These are phyloP conservation scores for Drosophila parvula DNA, from an alignment of 1,140 invertebrate genomes.

Conservation along the genomic window DNA sequence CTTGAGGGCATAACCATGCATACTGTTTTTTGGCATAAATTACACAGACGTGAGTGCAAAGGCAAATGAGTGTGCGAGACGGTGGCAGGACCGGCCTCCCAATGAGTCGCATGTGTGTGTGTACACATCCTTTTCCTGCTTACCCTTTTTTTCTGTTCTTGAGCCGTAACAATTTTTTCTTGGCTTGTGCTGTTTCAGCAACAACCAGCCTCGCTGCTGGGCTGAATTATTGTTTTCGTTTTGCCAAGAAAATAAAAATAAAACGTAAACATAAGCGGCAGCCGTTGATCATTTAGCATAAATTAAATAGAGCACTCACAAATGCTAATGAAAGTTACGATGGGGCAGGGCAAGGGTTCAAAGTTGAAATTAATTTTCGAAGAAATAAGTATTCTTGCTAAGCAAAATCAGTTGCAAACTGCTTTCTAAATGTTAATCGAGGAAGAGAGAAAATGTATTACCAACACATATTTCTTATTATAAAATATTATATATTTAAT, in stretches of 20 bases:
- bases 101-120: constrained; percentile 40
- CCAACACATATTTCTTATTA: too few relatives aligned
- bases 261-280: constrained; percentile 71
- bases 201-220: constrained; percentile 5
- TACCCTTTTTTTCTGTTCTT: constrained; percentile 58
- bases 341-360: constrained; percentile 7
- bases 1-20: constrained; percentile 22
- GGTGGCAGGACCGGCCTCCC: constrained; percentile 10
- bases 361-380: background rate
- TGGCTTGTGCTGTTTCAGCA: constrained; percentile 53
- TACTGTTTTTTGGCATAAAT: constrained; percentile 75
- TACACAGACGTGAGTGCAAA: constrained; percentile 74
- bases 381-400: too few relatives aligned
- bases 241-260: constrained; percentile 76
- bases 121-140: constrained; percentile 74
- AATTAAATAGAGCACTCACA: constrained; percentile 54
- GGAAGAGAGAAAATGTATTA: too few relatives aligned
- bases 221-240: constrained; percentile 80
- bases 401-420: too few relatives aligned
- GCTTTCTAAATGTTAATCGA: too few relatives aligned
- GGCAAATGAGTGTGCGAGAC: constrained; percentile 66
- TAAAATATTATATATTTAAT: too few relatives aligned
- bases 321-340: constrained; percentile 67
- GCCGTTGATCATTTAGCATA: constrained; percentile 79
- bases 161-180: constrained; percentile 41